Base-by-base conservation (phyloP, 2,888 invertebrate species). In the Elegia similella region DNA sequence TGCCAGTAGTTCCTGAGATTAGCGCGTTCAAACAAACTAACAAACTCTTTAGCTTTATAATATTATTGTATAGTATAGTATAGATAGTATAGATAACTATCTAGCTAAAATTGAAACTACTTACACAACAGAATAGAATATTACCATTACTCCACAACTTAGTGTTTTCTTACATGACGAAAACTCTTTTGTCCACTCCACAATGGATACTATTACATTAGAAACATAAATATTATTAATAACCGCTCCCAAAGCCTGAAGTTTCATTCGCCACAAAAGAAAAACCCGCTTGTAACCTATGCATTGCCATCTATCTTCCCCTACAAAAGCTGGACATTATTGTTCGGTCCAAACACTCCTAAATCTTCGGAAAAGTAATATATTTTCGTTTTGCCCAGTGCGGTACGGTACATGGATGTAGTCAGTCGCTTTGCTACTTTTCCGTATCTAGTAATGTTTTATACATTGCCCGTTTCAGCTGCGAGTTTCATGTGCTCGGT, bases 261-360 rank as follows among this genome's bases (percentile, higher is more conserved):
- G 87, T 90, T 88, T 87, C 84, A 85, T 88, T 84, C 75, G 84
- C 74, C 76, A 90, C 88, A 88, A 89, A 90, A 86, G 89, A 85
- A 91, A 88, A 90, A 87, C 88, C 82, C 81, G 84, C 79, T 85
- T 86, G 84, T 88, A 88, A 88, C 84, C 88, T 88, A 89, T 91
- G 91, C 91, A 90, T 84, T 80, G 86, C 90, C 88, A 92, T 92
- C 84, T 90, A 90, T 92, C 92, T 92, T 88, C 90, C 88, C 90
- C 89, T 88, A 92, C 92, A 92, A 92, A 92, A 91, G 92, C 92
- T 83, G 92, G 92, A 92, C 92, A 92, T 92, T 92, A 92, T 92
- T 92, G 92, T 92, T 90, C 90, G 92, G 92, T 92, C 92, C 91
- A 91, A 92, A 91, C 91, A 90, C 90, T 89, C 90, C 83, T 92